These are phyloP conservation scores for Anthopleura xanthogrammica DNA, from an alignment of 92 coral and sea anemone species.

Conservation along the genomic window DNA sequence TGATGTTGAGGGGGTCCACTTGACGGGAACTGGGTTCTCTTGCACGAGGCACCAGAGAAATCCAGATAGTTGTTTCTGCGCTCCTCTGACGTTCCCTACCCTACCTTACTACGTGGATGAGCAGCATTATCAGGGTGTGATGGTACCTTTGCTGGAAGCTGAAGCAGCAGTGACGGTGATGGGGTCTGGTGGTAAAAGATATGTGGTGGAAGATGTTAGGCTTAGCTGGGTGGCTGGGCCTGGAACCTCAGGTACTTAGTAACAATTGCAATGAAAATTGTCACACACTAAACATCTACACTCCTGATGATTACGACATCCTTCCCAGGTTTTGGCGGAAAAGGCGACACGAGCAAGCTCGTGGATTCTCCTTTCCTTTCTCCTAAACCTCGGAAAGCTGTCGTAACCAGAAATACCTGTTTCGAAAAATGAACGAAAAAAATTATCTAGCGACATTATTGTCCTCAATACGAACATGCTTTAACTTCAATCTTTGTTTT, in stretches of 20 bases:
- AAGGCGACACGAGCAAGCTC: too few relatives aligned
- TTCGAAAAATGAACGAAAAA: too few relatives aligned
- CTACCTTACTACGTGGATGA: slow-evolving; percentile 53
- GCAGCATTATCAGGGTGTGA: slow-evolving; percentile 63
- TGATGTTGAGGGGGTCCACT: slow-evolving; percentile 62
- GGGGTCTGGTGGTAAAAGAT: slow-evolving; percentile 27
- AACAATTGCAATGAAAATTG: too few relatives aligned
- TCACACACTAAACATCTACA: too few relatives aligned
- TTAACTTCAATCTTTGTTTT: too few relatives aligned
- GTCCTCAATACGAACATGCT: too few relatives aligned
- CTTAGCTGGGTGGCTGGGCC: slow-evolving; percentile 30
- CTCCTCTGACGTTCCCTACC: slow-evolving; percentile 40
- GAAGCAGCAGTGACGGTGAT: slow-evolving; percentile 76
- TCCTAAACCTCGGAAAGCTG: too few relatives aligned
- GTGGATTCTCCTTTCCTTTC: too few relatives aligned
- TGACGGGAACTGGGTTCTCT: slow-evolving; percentile 51
- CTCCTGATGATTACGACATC: too few relatives aligned
- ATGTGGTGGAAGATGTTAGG: slow-evolving; percentile 41
- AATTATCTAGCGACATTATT: too few relatives aligned
- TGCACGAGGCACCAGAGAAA: slow-evolving; percentile 76
- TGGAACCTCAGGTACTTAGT: slow-evolving; percentile 10
- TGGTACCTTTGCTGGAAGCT: slow-evolving; percentile 72
- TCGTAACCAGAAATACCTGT: too few relatives aligned
- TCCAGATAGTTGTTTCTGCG: slow-evolving; percentile 64
- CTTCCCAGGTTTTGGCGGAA: too few relatives aligned